These are phyloP conservation scores for Bombus difficillimus DNA, from an alignment of 1,140 invertebrate species.

Conservation along the genomic window DNA sequence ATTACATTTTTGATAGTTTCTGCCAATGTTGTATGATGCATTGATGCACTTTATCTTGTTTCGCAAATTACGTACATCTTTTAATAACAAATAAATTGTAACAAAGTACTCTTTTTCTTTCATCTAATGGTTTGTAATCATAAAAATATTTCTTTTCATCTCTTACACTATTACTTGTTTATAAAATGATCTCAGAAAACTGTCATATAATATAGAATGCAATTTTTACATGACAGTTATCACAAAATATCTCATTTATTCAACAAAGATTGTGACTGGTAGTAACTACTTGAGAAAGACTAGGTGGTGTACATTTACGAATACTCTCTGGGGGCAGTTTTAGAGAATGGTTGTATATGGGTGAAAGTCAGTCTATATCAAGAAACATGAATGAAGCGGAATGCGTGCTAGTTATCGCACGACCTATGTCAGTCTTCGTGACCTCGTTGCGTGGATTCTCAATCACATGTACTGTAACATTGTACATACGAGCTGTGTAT, in stretches of 20 bases:
- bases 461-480: slow-evolving; percentile 59
- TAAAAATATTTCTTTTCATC: not conserved
- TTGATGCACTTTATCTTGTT: not conserved
- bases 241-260: not conserved
- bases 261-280: not conserved
- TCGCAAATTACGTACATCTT: not conserved
- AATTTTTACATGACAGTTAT: not conserved
- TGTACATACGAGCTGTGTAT: slow-evolving; percentile 21
- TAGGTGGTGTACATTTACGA: slow-evolving; percentile 34
- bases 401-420: slow-evolving; percentile 80
- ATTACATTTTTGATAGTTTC: not conserved
- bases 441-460: slow-evolving; percentile 77
- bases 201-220: not conserved
- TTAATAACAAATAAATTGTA: not conserved
- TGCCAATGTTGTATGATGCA: not conserved
- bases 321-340: slow-evolving; percentile 45
- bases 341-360: slow-evolving; percentile 48
- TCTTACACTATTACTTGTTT: not conserved
- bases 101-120: not conserved
- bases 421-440: slow-evolving; percentile 77
- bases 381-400: slow-evolving; percentile 81
- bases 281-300: slow-evolving; percentile 10
- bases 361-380: slow-evolving; percentile 67
- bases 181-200: too few relatives aligned
- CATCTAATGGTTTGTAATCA: too few relatives aligned